Base-by-base conservation (phyloP, 1,140 invertebrate species). In the Heliothis subflexa region DNA sequence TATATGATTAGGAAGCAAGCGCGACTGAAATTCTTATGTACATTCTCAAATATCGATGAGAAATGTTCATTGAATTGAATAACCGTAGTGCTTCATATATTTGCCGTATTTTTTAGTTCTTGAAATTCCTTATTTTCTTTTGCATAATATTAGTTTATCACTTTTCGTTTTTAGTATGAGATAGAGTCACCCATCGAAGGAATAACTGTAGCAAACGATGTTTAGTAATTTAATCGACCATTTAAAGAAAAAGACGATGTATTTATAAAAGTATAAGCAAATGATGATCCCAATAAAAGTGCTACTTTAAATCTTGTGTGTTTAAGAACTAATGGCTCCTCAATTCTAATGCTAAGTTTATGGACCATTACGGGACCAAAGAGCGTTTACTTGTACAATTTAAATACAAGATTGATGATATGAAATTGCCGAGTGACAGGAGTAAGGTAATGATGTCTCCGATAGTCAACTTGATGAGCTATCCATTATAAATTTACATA, bases 381-480 rank as follows among this genome's bases (percentile, higher is more conserved):
- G 81, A 91, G 89, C 87, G 82, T 91, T 91, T 91, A 82, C 91
- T 86, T 90, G 89, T 90, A 90, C 79, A 86, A 87, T 91, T 91
- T 90, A 86, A 89, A 84, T 84, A 77, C 77, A 91, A 91, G 90
- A 91, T 90, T 89, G 90, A 91, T 93, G 90, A 85, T 83, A 84
- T 84, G 80, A 88, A 87, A 88, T 87, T 85, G 81, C 86, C 82
- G 81, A 71, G 82, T 85, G 86, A 85, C 85, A 85, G 83, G 74
- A 78, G 80, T 80, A 78, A 80, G 83, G 83, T 86, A 87, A 86
- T 89, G 86, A 84, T 85, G 84, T 85, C 86, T 55, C 71, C 66
- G 84, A 89, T 87, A 89, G 83, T 82, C 78, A 71, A 80, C 78
- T 50, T 81, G 88, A 91, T 91, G 88, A 89, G 57, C 86, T 76